A percentile compares a stretch with the other conserved stretches of the same genome.
These are phyloP conservation scores for Drosophila subsilvestris DNA, from an alignment of 2,888 invertebrate species.

Conservation along the genomic window DNA sequence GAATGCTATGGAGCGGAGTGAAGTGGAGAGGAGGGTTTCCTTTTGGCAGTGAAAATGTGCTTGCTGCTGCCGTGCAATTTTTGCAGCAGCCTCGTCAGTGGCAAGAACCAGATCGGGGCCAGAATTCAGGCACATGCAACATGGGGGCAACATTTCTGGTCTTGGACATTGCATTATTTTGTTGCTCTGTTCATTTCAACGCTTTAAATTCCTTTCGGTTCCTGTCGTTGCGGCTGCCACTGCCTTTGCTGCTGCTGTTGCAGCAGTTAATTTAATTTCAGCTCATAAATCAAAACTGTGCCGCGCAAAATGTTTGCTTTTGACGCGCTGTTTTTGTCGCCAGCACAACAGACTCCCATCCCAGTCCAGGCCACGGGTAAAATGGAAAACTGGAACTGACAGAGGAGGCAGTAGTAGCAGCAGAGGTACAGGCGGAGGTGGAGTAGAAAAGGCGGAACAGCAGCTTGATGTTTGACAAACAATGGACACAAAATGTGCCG, in stretches of 20 bases:
- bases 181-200: conserved; percentile 65
- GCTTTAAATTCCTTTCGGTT: conserved; percentile 72
- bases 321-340: conserved; percentile 75
- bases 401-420: conserved; percentile 1
- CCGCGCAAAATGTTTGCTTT: conserved; percentile 78
- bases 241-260: conserved; percentile 33
- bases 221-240: not conserved
- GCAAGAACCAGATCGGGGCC: conserved; percentile 17
- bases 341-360: conserved; percentile 39
- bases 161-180: conserved; percentile 54
- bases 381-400: conserved; percentile 42
- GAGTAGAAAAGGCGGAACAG: conserved; percentile 38
- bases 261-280: conserved; percentile 79
- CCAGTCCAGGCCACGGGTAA: conserved; percentile 11
- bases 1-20: conserved; percentile 3
- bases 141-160: conserved; percentile 37
- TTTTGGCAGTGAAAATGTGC: conserved; percentile 55
- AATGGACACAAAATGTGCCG: conserved; percentile 55
- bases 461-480: conserved; percentile 73
- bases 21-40: conserved; percentile 42
- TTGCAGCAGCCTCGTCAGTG: conserved; percentile 62
- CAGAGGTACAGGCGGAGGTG: conserved; percentile 3
- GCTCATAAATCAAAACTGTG: conserved; percentile 81
- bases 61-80: conserved; percentile 56
- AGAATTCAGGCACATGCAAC: conserved; percentile 48